Evolutionary conservation across 2,888 invertebrate species (phyloP), one percentile per base, ranked within the genome.

Genomic region (Napeogenes sylphis): DNA sequence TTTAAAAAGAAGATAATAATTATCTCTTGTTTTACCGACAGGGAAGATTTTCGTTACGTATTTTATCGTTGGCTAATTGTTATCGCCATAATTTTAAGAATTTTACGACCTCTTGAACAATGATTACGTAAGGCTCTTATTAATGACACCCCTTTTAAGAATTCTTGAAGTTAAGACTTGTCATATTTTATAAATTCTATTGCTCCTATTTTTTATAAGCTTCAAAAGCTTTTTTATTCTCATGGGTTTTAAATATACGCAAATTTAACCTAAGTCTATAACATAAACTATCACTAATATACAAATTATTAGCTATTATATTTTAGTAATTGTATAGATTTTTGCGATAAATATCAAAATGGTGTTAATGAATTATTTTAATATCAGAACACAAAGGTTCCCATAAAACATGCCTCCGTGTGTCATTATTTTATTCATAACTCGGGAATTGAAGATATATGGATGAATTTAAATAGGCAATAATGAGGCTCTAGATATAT

Each of bases 381-480:
- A 61, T 64, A 56, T 55, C 61, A 14, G 58, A 64, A 55, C 42
- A 61, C 61, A 64, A 64, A 64, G 56, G 56, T 61, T 56, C 58
- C 45, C 64, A 56, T 63, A 60, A 63, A 61, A 63, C 55, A 46
- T 45, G 45, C 59, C 55, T 35, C 38, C 45, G 45, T 42, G 35
- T 59, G 55, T 33, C 61, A 59, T 64, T 64, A 66, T 63, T 66
- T 66, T 66, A 68, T 68, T 66, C 66, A 66, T 66, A 62, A 54
- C 59, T 63, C 59, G 64, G 61, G 58, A 66, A 62, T 59, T 66
- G 56, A 55, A 76, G 75, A 76, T 77, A 74, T 80, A 79, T 80
- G 78, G 75, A 80, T 84, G 81, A 84, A 84, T 85, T 85, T 85
- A 83, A 85, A 85, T 82, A 83, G 77, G 78, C 77, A 74, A 80